Evolutionary conservation across 1,140 invertebrate species (phyloP).

Genomic region (Dendrolimus punctatus): DNA sequence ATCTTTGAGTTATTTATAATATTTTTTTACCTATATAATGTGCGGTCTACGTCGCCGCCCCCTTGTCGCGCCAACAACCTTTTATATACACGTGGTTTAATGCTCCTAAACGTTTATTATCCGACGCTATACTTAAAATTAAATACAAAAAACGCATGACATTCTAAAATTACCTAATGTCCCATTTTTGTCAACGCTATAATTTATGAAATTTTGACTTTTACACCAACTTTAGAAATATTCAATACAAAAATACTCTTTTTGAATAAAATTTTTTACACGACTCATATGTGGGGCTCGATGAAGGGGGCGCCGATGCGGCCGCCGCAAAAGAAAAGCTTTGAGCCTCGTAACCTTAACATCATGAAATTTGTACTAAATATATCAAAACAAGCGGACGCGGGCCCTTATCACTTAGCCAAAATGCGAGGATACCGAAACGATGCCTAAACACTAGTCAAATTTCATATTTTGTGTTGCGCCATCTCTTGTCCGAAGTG

Average conservation of each 20-base stretch:
- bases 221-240: slow-evolving; percentile 74
- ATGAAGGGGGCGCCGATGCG: slow-evolving; percentile 33
- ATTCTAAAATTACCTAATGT: slow-evolving; percentile 71
- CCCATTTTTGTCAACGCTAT: slow-evolving; percentile 64
- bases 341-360: slow-evolving; percentile 71
- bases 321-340: slow-evolving; percentile 62
- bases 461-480: slow-evolving; percentile 27
- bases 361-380: slow-evolving; percentile 73
- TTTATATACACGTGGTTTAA: slow-evolving; percentile 72
- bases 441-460: slow-evolving; percentile 64
- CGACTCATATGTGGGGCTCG: slow-evolving; percentile 55
- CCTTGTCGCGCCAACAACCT: slow-evolving; percentile 43
- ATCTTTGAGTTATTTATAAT: slow-evolving; percentile 69
- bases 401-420: slow-evolving; percentile 63
- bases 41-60: slow-evolving; percentile 40
- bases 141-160: slow-evolving; percentile 73
- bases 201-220: slow-evolving; percentile 72
- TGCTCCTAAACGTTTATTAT: slow-evolving; percentile 72
- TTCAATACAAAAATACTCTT: slow-evolving; percentile 74
- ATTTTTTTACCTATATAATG: slow-evolving; percentile 72
- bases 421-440: slow-evolving; percentile 71
- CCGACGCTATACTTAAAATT: slow-evolving; percentile 71
- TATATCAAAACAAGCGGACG: slow-evolving; percentile 61
- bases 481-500: slow-evolving; percentile 8
- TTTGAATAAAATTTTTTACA: slow-evolving; percentile 73